These are phyloP conservation scores for Pampus argenteus DNA, from an alignment of 2,797 vertebrate species.

Conservation along the genomic window DNA sequence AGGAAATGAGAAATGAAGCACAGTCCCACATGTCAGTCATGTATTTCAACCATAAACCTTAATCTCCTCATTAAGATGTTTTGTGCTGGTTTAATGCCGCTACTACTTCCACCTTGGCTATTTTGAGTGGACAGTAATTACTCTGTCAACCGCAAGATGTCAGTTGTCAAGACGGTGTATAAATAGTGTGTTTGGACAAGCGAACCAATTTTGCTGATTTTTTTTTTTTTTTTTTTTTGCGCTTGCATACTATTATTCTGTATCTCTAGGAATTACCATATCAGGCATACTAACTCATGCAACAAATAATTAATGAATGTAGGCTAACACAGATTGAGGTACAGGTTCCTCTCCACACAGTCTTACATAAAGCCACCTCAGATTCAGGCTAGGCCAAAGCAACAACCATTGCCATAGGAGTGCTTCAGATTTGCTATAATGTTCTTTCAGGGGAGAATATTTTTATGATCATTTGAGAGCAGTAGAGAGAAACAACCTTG, in stretches of 20 bases:
- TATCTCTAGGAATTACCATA: neutral
- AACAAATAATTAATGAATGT: neutral
- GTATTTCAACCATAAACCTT: neutral
- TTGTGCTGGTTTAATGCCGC: no score
- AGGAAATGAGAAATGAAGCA: neutral
- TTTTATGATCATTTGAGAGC: neutral
- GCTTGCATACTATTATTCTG: neutral
- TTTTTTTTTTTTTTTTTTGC: no score
- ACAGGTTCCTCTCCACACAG: neutral
- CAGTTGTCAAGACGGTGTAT: neutral
- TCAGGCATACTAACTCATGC: neutral
- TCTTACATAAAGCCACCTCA: neutral
- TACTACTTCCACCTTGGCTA: neutral
- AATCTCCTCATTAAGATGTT: neutral
- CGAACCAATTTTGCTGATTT: neutral
- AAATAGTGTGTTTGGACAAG: neutral
- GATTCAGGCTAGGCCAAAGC: neutral
- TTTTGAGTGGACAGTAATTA: neutral
- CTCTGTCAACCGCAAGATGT: neutral
- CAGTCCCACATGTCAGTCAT: neutral
- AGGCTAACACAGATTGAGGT: neutral
- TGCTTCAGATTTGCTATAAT: neutral
- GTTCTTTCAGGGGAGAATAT: neutral
- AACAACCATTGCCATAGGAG: no score
- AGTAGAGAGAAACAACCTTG: neutral